A percentile compares a stretch with the other conserved stretches of the same genome.
phyloP scores from a whole-genome alignment of 2,113 vertebrate species.

The human (Homo sapiens) region GRCh38 chr17:74067001-74067500 shows the following conservation, averaged over 20 bases:
- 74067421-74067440: neutral
- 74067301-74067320: neutral
- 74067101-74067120: neutral
- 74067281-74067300: fast-evolving
- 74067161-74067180: neutral
- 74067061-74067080: neutral
- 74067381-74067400: no score
- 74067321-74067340: neutral
- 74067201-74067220: neutral
- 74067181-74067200: neutral
- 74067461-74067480: neutral
- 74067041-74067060: neutral
- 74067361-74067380: no score
- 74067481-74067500: neutral
- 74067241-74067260: neutral
- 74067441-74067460: neutral
- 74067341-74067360: no score
- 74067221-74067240: neutral
- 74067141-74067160: neutral
- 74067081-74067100: neutral
- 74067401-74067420: neutral
- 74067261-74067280: neutral
- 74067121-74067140: neutral
- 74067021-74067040: neutral
- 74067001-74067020: neutral